phyloP scores from a whole-genome alignment of 2,888 invertebrate genomes.

The Xylocampa areola region DNA sequence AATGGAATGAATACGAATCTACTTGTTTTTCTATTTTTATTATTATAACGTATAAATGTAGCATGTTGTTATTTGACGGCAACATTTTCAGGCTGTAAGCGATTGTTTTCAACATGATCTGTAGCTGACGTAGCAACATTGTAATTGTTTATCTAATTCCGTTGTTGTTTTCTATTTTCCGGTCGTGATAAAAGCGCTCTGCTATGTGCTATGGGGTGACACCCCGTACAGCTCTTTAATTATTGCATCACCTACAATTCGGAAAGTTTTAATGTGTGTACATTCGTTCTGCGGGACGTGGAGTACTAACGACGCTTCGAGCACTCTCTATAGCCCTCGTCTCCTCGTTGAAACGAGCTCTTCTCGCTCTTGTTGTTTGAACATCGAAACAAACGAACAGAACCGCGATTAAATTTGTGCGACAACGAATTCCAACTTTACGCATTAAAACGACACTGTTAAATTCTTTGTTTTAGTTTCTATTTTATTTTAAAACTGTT shows the following conservation, averaged over 20 bases:
- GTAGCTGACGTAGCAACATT: slow-evolving; percentile 7
- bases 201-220: slow-evolving; percentile 63
- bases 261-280: slow-evolving; percentile 87
- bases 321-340: slow-evolving; percentile 78
- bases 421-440: slow-evolving; percentile 62
- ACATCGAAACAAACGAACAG: slow-evolving; percentile 80
- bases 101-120: slow-evolving; percentile 14
- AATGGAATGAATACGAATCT: slow-evolving; percentile 52
- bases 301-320: slow-evolving; percentile 79
- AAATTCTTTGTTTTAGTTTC: slow-evolving; percentile 50
- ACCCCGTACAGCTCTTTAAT: slow-evolving; percentile 75
- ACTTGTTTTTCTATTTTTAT: slow-evolving; percentile 53
- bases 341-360: slow-evolving; percentile 75
- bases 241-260: slow-evolving; percentile 81
- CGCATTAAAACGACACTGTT: slow-evolving; percentile 51
- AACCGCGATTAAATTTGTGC: slow-evolving; percentile 76
- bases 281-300: slow-evolving; percentile 76
- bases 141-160: slow-evolving; percentile 38
- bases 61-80: slow-evolving; percentile 25
- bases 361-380: slow-evolving; percentile 82
- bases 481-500: slow-evolving; percentile 56
- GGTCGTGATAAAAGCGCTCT: slow-evolving; percentile 61
- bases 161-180: slow-evolving; percentile 60
- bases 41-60: slow-evolving; percentile 34
- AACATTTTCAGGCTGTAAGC: slow-evolving; percentile 14